Conservation (phyloP, 2,888 invertebrate genomes). For the Macrosiphum euphorbiae region DNA sequence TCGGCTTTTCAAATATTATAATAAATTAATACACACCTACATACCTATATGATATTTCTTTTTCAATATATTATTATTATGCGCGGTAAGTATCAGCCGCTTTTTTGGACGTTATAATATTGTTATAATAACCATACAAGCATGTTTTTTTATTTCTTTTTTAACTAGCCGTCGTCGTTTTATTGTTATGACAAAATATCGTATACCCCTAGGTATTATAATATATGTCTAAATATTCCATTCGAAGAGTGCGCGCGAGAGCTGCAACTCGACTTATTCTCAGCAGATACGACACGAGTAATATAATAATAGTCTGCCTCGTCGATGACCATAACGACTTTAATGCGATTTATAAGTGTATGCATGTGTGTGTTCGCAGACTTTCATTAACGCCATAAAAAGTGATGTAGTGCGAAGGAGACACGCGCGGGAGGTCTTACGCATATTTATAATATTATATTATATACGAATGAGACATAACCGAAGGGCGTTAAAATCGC, state of each 20-base stretch:
- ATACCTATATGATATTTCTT: neutral
- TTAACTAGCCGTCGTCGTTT: neutral
- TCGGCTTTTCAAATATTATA: neutral
- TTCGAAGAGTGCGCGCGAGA: neutral
- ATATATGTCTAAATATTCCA: neutral
- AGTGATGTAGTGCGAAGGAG: neutral
- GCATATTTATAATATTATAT: neutral
- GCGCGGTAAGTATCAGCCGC: neutral
- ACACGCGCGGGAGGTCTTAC: neutral
- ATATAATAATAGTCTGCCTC: neutral
- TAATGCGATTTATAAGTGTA: neutral
- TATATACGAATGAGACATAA: neutral
- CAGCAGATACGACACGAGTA: neutral
- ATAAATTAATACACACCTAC: neutral
- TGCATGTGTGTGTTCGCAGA: neutral
- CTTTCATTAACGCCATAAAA: constrained; percentile 39
- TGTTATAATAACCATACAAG: neutral
- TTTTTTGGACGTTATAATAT: neutral
- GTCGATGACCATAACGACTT: neutral
- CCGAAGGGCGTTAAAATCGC: constrained; percentile 37
- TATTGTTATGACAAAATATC: neutral
- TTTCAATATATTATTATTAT: neutral
- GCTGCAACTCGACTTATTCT: neutral
- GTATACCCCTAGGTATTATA: neutral
- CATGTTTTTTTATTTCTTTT: neutral